Evolutionary conservation across 2,113 vertebrate species (phyloP).

Genomic region (Pavo muticus): DNA sequence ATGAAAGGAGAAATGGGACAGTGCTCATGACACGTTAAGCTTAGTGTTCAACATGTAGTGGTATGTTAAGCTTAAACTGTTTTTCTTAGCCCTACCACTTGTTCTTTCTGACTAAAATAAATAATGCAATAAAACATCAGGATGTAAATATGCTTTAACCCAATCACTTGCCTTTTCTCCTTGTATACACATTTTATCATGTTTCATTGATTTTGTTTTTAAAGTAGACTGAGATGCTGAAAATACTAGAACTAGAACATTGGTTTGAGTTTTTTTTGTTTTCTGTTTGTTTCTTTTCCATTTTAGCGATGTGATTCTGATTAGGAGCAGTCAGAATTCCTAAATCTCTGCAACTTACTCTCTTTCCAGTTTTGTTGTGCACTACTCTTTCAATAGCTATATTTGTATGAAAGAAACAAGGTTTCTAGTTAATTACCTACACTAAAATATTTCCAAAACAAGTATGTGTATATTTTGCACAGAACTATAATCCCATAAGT

Average conservation of each 20-base stretch:
- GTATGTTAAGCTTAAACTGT: neutral
- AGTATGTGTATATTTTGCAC: neutral
- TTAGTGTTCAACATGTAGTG: neutral
- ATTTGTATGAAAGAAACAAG: neutral
- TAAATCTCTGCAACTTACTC: neutral
- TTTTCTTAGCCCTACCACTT: neutral
- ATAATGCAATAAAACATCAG: neutral
- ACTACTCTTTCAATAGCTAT: neutral
- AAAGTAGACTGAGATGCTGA: neutral
- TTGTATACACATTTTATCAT: neutral
- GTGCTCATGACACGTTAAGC: neutral
- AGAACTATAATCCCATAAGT: neutral
- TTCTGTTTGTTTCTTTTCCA: neutral
- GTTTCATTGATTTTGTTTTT: neutral
- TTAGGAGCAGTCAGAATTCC: neutral
- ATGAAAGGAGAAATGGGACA: neutral
- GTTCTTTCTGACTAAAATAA: neutral
- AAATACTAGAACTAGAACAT: neutral
- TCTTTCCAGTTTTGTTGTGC: slow-evolving; percentile 21
- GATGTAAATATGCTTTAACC: neutral
- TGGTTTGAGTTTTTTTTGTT: neutral
- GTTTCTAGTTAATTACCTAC: neutral
- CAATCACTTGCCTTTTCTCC: neutral
- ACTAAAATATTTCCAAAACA: neutral
- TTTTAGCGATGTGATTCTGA: neutral